phyloP scores from a whole-genome alignment of 2,797 vertebrate species.

The Pantherophis vulpinus region DNA sequence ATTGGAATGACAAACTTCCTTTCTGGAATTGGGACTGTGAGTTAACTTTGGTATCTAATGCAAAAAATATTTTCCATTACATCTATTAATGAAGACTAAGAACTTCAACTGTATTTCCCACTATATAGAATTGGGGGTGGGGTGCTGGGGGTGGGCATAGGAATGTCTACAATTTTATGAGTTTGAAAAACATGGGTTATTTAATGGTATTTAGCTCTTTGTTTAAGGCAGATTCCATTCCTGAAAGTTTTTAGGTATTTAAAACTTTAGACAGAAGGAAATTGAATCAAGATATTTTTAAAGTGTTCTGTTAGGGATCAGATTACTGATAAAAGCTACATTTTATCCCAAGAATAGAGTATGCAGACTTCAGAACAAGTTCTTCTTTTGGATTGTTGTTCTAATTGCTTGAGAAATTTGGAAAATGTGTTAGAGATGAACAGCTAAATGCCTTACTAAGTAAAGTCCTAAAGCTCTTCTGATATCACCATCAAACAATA shows the following conservation, averaged over 20 bases:
- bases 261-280: background rate
- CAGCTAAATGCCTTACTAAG: background rate
- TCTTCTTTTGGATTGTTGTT: background rate
- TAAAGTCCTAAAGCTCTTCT: background rate
- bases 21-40: constrained; percentile 21
- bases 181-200: background rate
- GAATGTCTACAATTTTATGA: background rate
- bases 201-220: background rate
- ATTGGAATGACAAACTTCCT: constrained; percentile 28
- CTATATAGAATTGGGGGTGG: background rate
- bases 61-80: constrained; percentile 40
- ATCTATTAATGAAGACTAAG: constrained; percentile 12
- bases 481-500: background rate
- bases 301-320: constrained; percentile 4
- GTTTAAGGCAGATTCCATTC: constrained; percentile 2
- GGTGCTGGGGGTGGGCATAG: background rate
- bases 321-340: background rate
- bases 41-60: constrained; percentile 27
- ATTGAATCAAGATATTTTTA: background rate
- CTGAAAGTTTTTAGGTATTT: background rate
- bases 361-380: background rate
- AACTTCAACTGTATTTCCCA: constrained; percentile 6
- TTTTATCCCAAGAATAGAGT: background rate
- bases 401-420: background rate
- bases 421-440: background rate